Evolutionary conservation across 2,113 vertebrate genomes (phyloP), one percentile per base, ranked within the genome.

Genomic region (Pseudorasbora parva): DNA sequence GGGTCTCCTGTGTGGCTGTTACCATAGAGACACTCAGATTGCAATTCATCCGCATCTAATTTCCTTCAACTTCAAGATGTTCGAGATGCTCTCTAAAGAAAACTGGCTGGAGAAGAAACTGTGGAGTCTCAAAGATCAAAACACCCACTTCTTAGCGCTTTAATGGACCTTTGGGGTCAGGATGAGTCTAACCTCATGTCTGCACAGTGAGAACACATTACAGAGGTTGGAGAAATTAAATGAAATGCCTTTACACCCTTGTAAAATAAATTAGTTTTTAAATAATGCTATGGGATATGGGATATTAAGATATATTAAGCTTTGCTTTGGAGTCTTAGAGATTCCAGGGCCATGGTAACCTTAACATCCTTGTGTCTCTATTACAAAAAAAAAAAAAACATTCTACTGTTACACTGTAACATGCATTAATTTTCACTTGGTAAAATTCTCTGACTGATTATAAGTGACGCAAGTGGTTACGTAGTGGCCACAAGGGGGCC

Each of bases 11-110:
- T 64, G 25, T 75, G 56, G 69, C 51, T 64, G 81, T 83, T 83
- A 51, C 71, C 72, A 83, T 75, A 74, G 81, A 47, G 27, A 83
- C 73, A n/a, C 57, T 30, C 41, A 33, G 37, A 62, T n/a, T 23
- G 25, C 69, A 83, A 66, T 68, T 57, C 27, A 23, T 56, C 47
- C 59, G 9, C 49, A 72, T 76, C 76, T 78, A 62, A 62, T 78
- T 78, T n/a, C 76, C 21, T 21, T 59, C 33, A 60, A 60, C 57
- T 60, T 78, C 37, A 60, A 47, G 8, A 78, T 78, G 57, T 37
- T 54, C 1, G 14, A 25, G 76, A 43, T 62, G 8, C 76, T 62
- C 76, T n/a, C 76, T 60, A 1, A 59, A 78, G n/a, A 37, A 45
- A 37, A 57, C 27, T 57, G 25, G 51, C 23, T 30, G 30, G 74